phyloP scores from a whole-genome alignment of 2,888 invertebrate species.

The Sinodicranocentrus sp. region DNA sequence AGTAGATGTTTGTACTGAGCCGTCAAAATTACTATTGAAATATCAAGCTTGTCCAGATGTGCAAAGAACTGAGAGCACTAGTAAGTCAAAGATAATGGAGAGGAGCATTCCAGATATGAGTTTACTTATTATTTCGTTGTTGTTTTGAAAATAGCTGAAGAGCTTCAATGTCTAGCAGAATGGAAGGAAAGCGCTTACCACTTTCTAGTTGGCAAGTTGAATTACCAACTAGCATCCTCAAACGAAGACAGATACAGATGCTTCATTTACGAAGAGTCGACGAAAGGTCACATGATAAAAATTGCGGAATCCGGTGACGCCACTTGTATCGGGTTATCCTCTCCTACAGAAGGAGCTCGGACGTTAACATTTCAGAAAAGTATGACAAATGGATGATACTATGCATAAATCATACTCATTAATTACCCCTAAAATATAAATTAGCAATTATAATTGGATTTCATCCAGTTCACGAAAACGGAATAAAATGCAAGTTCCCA shows the following conservation, averaged over 20 bases:
- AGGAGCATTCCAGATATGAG: no score
- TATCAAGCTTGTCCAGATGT: constrained; percentile 92
- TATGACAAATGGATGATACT: constrained; percentile 77
- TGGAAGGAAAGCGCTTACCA: constrained; percentile 97
- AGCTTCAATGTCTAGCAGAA: constrained; percentile 92
- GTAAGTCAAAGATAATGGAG: no score
- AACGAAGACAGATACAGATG: constrained; percentile 96
- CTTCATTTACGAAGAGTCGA: constrained; percentile 88
- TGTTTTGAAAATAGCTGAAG: constrained; percentile 84
- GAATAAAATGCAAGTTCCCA: constrained; percentile 84
- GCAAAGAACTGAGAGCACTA: constrained; percentile 86
- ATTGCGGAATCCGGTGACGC: constrained; percentile 96
- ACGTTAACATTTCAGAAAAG: constrained; percentile 90
- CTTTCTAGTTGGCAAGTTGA: constrained; percentile 93
- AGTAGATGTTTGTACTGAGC: constrained; percentile 91
- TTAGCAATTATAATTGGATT: not conserved
- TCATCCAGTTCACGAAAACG: constrained; percentile 56
- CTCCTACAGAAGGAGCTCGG: constrained; percentile 91
- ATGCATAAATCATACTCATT: not conserved
- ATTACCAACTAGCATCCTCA: constrained; percentile 87
- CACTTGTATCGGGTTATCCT: constrained; percentile 91
- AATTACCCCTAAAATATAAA: not conserved
- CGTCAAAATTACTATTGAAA: constrained; percentile 87
- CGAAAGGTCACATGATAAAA: constrained; percentile 77
- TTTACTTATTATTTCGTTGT: no score